Conservation (phyloP, 1,140 invertebrate species). For the Eriosoma lanigerum region DNA sequence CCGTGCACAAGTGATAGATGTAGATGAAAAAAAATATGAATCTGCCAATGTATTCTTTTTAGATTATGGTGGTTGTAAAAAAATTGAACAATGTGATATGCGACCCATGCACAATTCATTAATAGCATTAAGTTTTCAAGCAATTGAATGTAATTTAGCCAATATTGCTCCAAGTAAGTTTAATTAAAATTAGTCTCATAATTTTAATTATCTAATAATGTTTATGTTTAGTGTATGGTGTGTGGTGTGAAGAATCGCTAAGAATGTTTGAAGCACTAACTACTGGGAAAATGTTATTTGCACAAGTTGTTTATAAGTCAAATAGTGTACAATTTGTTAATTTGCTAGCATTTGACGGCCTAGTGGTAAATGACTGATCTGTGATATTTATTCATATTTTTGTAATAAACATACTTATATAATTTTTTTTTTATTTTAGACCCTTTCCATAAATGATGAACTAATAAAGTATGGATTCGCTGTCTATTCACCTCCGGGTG, state of each 20-base stretch:
- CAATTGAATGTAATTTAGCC: slow-evolving; percentile 88
- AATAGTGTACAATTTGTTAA: slow-evolving; percentile 45
- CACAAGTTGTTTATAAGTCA: slow-evolving; percentile 38
- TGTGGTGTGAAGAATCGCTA: slow-evolving; percentile 36
- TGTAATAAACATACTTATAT: background rate
- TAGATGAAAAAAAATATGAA: slow-evolving; percentile 65
- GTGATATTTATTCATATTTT: background rate
- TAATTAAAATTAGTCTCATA: too few relatives aligned
- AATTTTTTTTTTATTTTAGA: background rate
- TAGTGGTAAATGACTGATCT: background rate
- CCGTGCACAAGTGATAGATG: slow-evolving; percentile 77
- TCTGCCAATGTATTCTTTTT: slow-evolving; percentile 83
- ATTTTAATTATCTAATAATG: background rate
- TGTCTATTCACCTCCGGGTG: background rate
- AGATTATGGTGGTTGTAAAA: slow-evolving; percentile 90
- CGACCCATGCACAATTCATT: slow-evolving; percentile 90
- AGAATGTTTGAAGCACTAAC: slow-evolving; percentile 25
- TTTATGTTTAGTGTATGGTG: background rate
- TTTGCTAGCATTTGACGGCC: slow-evolving; percentile 29
- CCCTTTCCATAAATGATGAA: slow-evolving; percentile 33
- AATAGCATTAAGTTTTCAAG: slow-evolving; percentile 91
- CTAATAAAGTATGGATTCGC: slow-evolving; percentile 28
- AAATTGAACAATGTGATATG: slow-evolving; percentile 71
- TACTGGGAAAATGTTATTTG: slow-evolving; percentile 38
- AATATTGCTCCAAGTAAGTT: slow-evolving; percentile 73